Evolutionary conservation across 1,140 invertebrate genomes (phyloP).

Genomic region (Propsilocerus akamusi): DNA sequence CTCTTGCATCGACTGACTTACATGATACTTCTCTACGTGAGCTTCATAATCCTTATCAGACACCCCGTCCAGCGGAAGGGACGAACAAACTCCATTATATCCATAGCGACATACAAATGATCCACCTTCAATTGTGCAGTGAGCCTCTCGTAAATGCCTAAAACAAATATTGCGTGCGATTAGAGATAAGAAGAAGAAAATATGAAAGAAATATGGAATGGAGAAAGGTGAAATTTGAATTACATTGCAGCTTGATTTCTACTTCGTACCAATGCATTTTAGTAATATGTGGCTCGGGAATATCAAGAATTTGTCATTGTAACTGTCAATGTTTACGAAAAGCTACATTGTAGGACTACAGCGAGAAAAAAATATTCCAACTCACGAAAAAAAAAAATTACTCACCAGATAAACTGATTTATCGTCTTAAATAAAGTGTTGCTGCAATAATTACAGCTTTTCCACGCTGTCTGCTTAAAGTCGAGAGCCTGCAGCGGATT

Average conservation of each 20-base stretch:
- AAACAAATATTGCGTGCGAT: constrained; percentile 10
- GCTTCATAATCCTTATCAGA: constrained; percentile 75
- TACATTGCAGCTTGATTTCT: background rate
- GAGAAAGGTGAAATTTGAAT: background rate
- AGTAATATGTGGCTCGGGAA: background rate
- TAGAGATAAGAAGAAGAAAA: no score
- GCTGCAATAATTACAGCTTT: constrained; percentile 34
- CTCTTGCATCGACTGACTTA: constrained; percentile 32
- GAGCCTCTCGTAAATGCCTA: constrained; percentile 62
- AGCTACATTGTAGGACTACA: background rate
- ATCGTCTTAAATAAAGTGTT: constrained; percentile 28
- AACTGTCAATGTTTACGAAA: no score
- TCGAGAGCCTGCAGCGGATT: background rate
- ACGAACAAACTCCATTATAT: constrained; percentile 68
- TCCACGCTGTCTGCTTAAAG: constrained; percentile 22
- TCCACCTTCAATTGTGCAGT: constrained; percentile 74
- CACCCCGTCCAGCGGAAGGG: constrained; percentile 72
- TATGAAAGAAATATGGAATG: constrained; percentile 2
- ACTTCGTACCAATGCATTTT: background rate
- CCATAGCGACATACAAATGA: constrained; percentile 81
- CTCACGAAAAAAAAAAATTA: background rate
- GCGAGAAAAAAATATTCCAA: background rate
- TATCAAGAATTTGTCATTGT: no score
- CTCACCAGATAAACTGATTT: constrained; percentile 32
- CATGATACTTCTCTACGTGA: constrained; percentile 66